Percentiles rank a stretch among this genome's conserved stretches.
Evolutionary conservation across 2,113 vertebrate genomes (phyloP).

Genomic region (Onychostruthus taczanowskii): DNA sequence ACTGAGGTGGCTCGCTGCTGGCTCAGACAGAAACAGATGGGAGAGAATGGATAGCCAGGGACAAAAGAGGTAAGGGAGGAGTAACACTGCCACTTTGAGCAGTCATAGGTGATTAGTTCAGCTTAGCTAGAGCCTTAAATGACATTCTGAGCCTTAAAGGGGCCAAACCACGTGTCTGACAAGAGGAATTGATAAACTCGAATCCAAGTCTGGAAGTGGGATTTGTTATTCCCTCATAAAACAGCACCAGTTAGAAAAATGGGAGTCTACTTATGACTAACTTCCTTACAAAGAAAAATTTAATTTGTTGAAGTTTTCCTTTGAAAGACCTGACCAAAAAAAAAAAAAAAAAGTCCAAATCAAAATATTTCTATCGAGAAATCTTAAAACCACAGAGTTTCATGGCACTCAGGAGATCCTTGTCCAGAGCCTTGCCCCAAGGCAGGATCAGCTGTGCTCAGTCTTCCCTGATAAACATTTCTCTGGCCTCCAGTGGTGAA

Average conservation of each 20-base stretch:
- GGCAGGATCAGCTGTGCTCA: not conserved
- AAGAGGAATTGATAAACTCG: not conserved
- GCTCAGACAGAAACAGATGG: not conserved
- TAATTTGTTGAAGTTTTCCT: not conserved
- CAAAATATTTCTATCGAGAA: not conserved
- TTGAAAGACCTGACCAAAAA: not conserved
- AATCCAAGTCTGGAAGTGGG: not conserved
- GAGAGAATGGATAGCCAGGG: not conserved
- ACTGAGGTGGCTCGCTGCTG: not conserved
- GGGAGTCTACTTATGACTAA: not conserved
- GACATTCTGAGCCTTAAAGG: not conserved
- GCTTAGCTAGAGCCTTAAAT: not conserved
- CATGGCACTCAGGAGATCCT: fast-evolving
- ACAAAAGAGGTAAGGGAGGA: not conserved
- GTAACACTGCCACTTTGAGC: not conserved
- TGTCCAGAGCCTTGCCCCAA: not conserved
- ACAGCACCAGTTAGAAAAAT: not conserved
- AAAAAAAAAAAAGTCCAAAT: not conserved
- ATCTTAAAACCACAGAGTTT: not conserved
- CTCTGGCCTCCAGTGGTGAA: not conserved
- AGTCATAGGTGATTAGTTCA: not conserved
- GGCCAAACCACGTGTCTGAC: not conserved
- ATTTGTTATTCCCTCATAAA: not conserved
- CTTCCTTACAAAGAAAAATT: not conserved
- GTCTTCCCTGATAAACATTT: not conserved